These are phyloP conservation scores for Oligia fasciuncula DNA, from an alignment of 2,888 invertebrate species.

Conservation along the genomic window DNA sequence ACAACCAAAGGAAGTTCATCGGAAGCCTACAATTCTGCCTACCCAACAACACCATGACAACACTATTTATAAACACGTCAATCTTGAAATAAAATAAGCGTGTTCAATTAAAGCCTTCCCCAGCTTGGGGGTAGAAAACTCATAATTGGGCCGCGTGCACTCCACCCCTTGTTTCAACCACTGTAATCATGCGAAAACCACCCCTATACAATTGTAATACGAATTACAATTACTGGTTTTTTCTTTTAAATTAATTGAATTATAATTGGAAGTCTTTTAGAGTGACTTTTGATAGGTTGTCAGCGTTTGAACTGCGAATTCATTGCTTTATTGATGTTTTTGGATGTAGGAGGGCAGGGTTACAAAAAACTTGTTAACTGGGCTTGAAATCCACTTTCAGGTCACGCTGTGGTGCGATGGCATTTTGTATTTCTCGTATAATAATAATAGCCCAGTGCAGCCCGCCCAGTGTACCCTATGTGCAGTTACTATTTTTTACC, in stretches of 20 bases:
- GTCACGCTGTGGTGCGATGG: not conserved
- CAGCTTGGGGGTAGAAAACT: slow-evolving; percentile 73
- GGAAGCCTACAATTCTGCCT: not conserved
- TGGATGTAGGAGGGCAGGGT: slow-evolving; percentile 4
- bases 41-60: slow-evolving; percentile 15
- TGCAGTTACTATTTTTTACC: too few relatives aligned
- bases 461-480: too few relatives aligned
- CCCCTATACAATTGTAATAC: slow-evolving; percentile 62
- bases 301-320: slow-evolving; percentile 50
- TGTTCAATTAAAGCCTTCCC: slow-evolving; percentile 85
- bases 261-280: slow-evolving; percentile 78
- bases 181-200: slow-evolving; percentile 50
- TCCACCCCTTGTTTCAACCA: slow-evolving; percentile 66
- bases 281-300: slow-evolving; percentile 72
- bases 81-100: slow-evolving; percentile 86
- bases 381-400: slow-evolving; percentile 16
- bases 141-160: slow-evolving; percentile 86
- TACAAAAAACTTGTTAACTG: not conserved
- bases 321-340: slow-evolving; percentile 41
- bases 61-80: slow-evolving; percentile 74
- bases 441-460: too few relatives aligned
- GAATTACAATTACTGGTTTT: slow-evolving; percentile 40
- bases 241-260: slow-evolving; percentile 80
- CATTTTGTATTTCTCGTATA: not conserved
- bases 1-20: not conserved